These are phyloP conservation scores for Gari tellinella DNA, from an alignment of 2,888 invertebrate species.

Conservation along the genomic window DNA sequence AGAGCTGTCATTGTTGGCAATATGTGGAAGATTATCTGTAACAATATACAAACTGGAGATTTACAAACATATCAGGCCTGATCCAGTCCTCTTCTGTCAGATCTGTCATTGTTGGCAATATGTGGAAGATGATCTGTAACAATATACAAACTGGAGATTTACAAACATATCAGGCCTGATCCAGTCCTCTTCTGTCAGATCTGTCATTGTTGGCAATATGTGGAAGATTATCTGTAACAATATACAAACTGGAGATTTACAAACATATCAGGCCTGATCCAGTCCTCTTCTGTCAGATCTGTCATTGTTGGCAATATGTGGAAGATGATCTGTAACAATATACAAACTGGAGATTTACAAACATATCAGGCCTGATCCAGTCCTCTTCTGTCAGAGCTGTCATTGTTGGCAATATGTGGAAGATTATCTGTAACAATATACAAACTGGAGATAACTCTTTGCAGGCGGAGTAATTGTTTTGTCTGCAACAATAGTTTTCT, in stretches of 20 bases:
- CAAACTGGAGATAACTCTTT: too few species aligned
- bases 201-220: constrained; percentile 87
- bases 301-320: constrained; percentile 87
- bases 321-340: constrained; percentile 87
- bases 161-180: constrained; percentile 82
- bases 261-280: constrained; percentile 84
- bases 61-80: constrained; percentile 77
- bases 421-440: constrained; percentile 87
- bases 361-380: constrained; percentile 84
- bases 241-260: too few species aligned
- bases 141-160: too few species aligned
- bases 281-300: constrained; percentile 86
- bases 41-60: too few species aligned
- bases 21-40: constrained; percentile 88
- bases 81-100: constrained; percentile 87
- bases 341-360: too few species aligned
- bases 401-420: constrained; percentile 87
- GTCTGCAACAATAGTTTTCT: too few species aligned
- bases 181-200: constrained; percentile 86
- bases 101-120: constrained; percentile 87
- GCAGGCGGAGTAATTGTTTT: too few species aligned
- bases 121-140: constrained; percentile 87
- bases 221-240: constrained; percentile 87
- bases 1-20: constrained; percentile 87
- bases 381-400: constrained; percentile 86